Evolutionary conservation across 2,888 invertebrate species (phyloP).

Genomic region (Helicoverpa assulta): DNA sequence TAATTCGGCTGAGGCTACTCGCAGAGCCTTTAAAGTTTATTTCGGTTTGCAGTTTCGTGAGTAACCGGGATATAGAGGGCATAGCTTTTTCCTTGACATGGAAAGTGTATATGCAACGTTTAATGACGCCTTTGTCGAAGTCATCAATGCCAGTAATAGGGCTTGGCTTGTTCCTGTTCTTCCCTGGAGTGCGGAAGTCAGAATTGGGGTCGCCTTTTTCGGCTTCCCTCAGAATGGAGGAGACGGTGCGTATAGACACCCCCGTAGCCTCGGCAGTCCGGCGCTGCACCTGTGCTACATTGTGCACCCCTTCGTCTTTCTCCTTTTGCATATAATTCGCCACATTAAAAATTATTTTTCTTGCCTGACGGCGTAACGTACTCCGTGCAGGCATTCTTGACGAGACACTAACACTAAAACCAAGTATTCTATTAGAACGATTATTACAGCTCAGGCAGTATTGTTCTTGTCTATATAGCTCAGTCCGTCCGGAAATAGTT

Average conservation of each 20-base stretch:
- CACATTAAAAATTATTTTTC: conserved; percentile 15
- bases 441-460: no score
- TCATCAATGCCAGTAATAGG: conserved; percentile 59
- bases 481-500: no score
- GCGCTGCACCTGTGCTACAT: conserved; percentile 8
- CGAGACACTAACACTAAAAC: no score
- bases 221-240: not conserved
- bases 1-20: conserved; percentile 9
- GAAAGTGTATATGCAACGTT: conserved; percentile 67
- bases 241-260: conserved; percentile 5
- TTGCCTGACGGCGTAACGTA: conserved; percentile 3
- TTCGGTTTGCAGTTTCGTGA: not conserved
- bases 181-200: conserved; percentile 62
- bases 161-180: conserved; percentile 56
- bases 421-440: no score
- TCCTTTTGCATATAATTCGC: not conserved
- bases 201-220: not conserved
- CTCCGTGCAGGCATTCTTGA: not conserved
- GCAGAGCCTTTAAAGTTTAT: conserved; percentile 10
- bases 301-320: conserved; percentile 8
- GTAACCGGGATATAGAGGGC: conserved; percentile 56
- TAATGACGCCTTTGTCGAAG: conserved; percentile 65
- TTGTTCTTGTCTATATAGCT: no score
- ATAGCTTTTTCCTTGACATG: conserved; percentile 63
- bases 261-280: conserved; percentile 14